Evolutionary conservation across 2,888 invertebrate species (phyloP).

Genomic region (Mythimna vitellina): DNA sequence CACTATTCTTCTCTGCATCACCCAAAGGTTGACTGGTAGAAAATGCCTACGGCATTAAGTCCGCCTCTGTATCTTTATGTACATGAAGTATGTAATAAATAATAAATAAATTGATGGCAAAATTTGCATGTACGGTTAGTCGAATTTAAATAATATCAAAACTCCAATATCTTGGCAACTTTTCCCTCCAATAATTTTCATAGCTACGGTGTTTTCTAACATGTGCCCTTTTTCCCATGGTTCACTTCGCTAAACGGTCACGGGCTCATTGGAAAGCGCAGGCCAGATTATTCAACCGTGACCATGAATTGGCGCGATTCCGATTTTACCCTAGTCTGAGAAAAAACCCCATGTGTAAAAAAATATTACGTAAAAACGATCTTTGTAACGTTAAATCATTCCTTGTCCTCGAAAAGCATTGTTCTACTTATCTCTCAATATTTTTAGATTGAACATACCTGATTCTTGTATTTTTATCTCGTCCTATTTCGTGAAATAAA

Average conservation of each 20-base stretch:
- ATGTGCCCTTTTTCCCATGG: conserved; percentile 54
- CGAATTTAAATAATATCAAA: neutral
- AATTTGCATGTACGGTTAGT: neutral
- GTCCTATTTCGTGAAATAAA: neutral
- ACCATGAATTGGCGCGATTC: conserved; percentile 59
- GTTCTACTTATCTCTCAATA: conserved; percentile 13
- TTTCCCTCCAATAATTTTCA: conserved; percentile 35
- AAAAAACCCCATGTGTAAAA: conserved; percentile 36
- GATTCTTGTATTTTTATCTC: conserved; percentile 20
- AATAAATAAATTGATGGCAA: too few species aligned
- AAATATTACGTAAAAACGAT: conserved; percentile 35
- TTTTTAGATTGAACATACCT: conserved; percentile 20
- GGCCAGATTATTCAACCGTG: conserved; percentile 52
- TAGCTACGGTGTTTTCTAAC: conserved; percentile 24
- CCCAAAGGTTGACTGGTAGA: too few species aligned
- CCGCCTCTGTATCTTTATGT: too few species aligned
- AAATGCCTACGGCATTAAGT: too few species aligned
- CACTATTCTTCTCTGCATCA: too few species aligned
- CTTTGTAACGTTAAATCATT: conserved; percentile 29
- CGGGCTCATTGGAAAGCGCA: conserved; percentile 44
- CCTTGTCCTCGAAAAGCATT: conserved; percentile 25
- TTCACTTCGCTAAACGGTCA: conserved; percentile 53
- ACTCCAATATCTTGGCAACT: conserved; percentile 14
- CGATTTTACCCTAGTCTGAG: conserved; percentile 35
- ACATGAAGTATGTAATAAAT: too few species aligned